Evolutionary conservation across 2,888 invertebrate species (phyloP), one percentile per base, ranked within the genome.

Genomic region (Nomada flava): DNA sequence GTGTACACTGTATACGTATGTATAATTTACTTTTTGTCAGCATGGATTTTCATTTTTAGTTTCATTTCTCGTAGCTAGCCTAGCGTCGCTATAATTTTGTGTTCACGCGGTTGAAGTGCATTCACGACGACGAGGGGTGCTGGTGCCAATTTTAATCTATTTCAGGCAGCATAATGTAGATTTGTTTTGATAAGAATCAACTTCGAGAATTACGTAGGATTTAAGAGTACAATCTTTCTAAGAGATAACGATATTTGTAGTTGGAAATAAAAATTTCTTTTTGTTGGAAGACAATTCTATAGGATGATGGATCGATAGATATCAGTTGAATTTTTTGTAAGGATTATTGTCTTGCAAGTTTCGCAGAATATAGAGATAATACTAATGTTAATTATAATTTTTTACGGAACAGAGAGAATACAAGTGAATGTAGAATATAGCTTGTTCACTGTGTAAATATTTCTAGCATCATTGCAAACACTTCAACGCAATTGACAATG

Each of bases 21-120:
- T 73, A 20, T n/a, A 76, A 74, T 74, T 68, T 78, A 36, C 15
- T 47, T 13, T 79, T 55, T 75, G 75, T 78, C 76, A 76, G 87
- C 89, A 90, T 89, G 89, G 84, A 84, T 83, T 83, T 76, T 55
- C n/a, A 82, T 84, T 78, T 80, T 85, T 74, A 74, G 82, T 84
- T 85, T 85, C 68, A 81, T 86, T 83, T 76, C 71, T 36, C 36
- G 81, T 79, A 87, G 79, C 74, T 80, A 80, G 36, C 36, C 73
- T 82, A 81, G 76, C 60, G 64, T 67, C 57, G 65, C 70, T 83
- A 53, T 74, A 67, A 75, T 57, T 50, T 64, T 81, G 50, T 80
- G 50, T 81, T 68, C 65, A 74, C 55, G 63, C 68, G 78, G 75
- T 65, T 85, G 72, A 63, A 83, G 75, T 75, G 70, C 65, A 73